Evolutionary conservation across 2,888 invertebrate genomes (phyloP), one percentile per base, ranked within the genome.

Genomic region (Pseudanteris insignis): DNA sequence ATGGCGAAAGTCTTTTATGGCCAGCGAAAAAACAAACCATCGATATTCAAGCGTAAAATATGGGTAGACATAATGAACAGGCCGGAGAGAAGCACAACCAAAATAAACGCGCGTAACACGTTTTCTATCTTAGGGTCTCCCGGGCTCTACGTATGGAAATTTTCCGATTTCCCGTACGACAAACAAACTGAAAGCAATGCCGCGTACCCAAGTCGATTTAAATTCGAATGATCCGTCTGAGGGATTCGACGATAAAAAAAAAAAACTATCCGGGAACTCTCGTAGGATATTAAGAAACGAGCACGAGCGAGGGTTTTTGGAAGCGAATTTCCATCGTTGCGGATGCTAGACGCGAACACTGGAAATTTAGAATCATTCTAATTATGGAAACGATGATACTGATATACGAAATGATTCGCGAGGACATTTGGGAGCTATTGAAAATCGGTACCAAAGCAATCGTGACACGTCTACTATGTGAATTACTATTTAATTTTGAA

Each of bases 81-180:
- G 7, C 21, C 9, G 46, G 29, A 47, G 44, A 48, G 40, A 37
- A 57, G 38, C 36, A 28, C 21, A 36, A 25, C 38, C 53, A 53
- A 50, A 57, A 32, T 40, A 53, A 58, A 54, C 46, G 46, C 28
- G 21, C 30, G 7, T 43, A 40, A 64, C 64, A 64, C 58, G 61
- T 60, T 61, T 64, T 64, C 64, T 46, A 61, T 61, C 64, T 64
- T 64, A 64, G 50, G 32, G 47, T 44, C 32, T 38, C 14, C 37
- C 26, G 34, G 11, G 28, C 50, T 46, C 51, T 62, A 51, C 41
- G 51, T 53, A 64, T 64, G 61, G 57, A 58, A 61, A 64, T 64
- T 58, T 58, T 51, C 29, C 44, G 58, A 58, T 58, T 61, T 61
- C 51, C 61, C 41, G 41, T 33, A 46, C 24, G 54, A 47, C 53